Evolutionary conservation across 2,797 vertebrate species (phyloP).

Genomic region (Chaunax sp.): DNA sequence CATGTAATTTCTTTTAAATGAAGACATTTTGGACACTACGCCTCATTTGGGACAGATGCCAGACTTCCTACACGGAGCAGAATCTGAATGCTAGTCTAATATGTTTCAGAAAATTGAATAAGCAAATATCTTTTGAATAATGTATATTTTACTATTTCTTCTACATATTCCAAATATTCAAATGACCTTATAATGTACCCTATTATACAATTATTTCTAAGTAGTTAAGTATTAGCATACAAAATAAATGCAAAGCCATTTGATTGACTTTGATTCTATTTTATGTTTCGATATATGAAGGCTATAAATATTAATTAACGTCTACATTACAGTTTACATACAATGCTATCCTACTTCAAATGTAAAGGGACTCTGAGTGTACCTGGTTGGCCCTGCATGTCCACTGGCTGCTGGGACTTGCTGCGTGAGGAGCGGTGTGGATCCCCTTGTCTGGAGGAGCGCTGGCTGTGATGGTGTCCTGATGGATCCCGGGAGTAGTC

Average conservation of each 20-base stretch:
- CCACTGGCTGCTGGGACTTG: conserved; percentile 78
- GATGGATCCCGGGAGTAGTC: conserved; percentile 89
- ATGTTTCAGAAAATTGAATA: too few relatives aligned
- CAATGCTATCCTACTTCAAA: background rate
- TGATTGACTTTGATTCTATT: background rate
- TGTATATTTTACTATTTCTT: background rate
- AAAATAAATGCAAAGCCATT: background rate
- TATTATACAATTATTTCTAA: background rate
- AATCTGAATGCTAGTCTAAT: conserved; percentile 9
- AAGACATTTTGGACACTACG: too few relatives aligned
- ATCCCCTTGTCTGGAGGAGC: conserved; percentile 87
- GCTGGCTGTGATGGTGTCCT: conserved; percentile 88
- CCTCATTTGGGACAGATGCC: too few relatives aligned
- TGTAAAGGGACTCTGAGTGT: conserved; percentile 6
- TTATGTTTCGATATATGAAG: background rate
- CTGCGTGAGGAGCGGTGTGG: conserved; percentile 83
- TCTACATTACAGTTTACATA: too few relatives aligned
- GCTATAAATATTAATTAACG: too few relatives aligned
- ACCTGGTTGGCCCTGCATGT: conserved; percentile 83
- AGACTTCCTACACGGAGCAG: background rate
- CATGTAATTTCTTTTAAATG: too few relatives aligned
- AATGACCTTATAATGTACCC: background rate
- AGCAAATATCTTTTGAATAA: too few relatives aligned
- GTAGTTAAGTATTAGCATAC: background rate
- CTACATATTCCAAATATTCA: background rate